Conservation (phyloP, 1,140 invertebrate species). For the Cotesia glomerata region DNA sequence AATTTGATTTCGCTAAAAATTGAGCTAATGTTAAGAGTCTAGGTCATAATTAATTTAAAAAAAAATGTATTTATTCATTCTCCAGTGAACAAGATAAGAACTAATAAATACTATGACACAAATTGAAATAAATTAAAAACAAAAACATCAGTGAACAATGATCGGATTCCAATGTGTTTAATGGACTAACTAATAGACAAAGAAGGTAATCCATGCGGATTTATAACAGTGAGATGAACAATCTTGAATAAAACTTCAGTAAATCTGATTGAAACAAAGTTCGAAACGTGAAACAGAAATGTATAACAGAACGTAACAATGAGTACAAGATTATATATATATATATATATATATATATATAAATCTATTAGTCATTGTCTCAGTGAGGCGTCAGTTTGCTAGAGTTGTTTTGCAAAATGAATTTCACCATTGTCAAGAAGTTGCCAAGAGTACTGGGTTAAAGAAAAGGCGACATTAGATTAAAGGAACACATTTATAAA, state of each 20-base stretch:
- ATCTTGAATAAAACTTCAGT: not conserved
- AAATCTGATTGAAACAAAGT: not conserved
- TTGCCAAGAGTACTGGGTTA: slow-evolving; percentile 14
- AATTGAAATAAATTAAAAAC: no score
- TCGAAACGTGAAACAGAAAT: not conserved
- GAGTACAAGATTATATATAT: not conserved
- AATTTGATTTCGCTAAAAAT: no score
- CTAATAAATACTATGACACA: no score
- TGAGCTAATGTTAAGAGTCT: no score
- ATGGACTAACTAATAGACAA: not conserved
- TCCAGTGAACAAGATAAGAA: no score
- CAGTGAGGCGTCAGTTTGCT: slow-evolving; percentile 34
- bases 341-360: not conserved
- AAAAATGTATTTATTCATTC: no score
- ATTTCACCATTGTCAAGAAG: slow-evolving; percentile 46
- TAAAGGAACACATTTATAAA: not conserved
- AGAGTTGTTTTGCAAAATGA: slow-evolving; percentile 47
- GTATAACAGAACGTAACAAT: not conserved
- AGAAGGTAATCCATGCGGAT: not conserved
- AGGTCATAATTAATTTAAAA: no score
- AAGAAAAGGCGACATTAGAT: slow-evolving; percentile 24
- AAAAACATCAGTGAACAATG: no score
- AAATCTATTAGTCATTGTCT: slow-evolving; percentile 46
- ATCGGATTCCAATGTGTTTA: not conserved
- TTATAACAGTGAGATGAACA: not conserved